phyloP scores from a whole-genome alignment of 2,888 invertebrate genomes.

The Eristalis pertinax region DNA sequence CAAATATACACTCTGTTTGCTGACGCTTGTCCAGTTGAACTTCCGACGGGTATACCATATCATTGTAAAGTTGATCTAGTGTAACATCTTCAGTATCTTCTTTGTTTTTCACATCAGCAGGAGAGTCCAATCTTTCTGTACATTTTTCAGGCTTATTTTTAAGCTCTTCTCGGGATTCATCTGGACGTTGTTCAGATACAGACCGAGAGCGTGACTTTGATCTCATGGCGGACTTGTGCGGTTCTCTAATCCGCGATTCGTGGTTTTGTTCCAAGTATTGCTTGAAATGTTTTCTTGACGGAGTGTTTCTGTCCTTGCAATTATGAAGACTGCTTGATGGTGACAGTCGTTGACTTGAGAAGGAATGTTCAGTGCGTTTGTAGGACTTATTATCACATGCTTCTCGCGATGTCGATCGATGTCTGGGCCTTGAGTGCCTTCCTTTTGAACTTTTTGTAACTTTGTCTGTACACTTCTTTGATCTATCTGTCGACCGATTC shows the following conservation, averaged over 20 bases:
- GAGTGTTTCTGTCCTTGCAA: background rate
- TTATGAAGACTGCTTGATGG: background rate
- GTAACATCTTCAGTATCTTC: background rate
- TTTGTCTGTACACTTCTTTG: background rate
- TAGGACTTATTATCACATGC: background rate
- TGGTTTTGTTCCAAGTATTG: background rate
- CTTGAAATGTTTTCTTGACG: background rate
- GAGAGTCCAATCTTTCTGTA: background rate
- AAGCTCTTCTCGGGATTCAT: background rate
- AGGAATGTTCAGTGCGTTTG: background rate
- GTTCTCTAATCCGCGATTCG: background rate
- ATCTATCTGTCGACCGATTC: slow-evolving; percentile 27
- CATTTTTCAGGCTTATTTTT: slow-evolving; percentile 1
- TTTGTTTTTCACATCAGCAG: slow-evolving; percentile 10
- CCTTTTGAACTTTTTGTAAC: slow-evolving; percentile 17
- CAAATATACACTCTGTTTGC: slow-evolving; percentile 25
- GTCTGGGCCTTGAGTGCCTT: slow-evolving; percentile 34
- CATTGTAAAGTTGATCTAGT: background rate
- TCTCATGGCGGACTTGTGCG: background rate
- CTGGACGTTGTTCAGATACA: slow-evolving; percentile 13
- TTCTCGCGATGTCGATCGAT: slow-evolving; percentile 18
- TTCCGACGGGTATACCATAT: background rate
- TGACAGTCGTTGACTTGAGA: slow-evolving; percentile 15
- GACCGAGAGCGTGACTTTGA: slow-evolving; percentile 30
- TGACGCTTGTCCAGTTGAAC: slow-evolving; percentile 8